Base-by-base conservation (phyloP, 1,140 invertebrate genomes). In the Augochlora pura region DNA sequence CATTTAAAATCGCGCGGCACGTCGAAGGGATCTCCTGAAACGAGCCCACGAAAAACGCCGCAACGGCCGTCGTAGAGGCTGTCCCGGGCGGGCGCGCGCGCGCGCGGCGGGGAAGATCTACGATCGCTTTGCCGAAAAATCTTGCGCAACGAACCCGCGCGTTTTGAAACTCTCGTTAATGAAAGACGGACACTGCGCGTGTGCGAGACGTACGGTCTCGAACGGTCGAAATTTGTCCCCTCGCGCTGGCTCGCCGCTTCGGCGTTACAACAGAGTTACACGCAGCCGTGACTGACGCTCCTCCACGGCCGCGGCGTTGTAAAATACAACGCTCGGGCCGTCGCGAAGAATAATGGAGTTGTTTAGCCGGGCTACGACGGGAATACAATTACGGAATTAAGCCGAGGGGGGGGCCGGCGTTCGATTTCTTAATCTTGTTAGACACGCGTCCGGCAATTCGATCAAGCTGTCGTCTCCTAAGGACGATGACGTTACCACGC, bases 381-480 rank as follows among this genome's bases (percentile, higher is more conserved):
- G 76, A 78, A 78, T 78, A 78, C 46, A 60, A 64, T 77, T 46
- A 60, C 16, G 72, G 60, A 21, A 39, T 60, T 38, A 25, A 72
- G 14, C 23, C 32, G 21, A 21, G 46, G 12, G 63, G 23, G 46
- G 12, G 63, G 65, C 60, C 10, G 68, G 46, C 68, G 54, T 54
- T 54, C 49, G 67, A 72, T 78, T 78, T 78, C 76, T 78, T 78
- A 72, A 78, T 78, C 69, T 68, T 63, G 46, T 78, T 72, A 78
- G 76, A 54, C 76, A 78, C 76, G 76, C 76, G 68, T 77, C 66
- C 74, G 46, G 74, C 74, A 77, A 77, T 77, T 77, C 74, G 74
- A 77, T 77, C 64, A 77, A 66, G 57, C 66, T 77, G 74, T 70
- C 66, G 66, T 70, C 46, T 52, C 42, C 76, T 54, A 32, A 70